phyloP scores from a whole-genome alignment of 2,113 vertebrate species.

The Apaloderma vittatum region DNA sequence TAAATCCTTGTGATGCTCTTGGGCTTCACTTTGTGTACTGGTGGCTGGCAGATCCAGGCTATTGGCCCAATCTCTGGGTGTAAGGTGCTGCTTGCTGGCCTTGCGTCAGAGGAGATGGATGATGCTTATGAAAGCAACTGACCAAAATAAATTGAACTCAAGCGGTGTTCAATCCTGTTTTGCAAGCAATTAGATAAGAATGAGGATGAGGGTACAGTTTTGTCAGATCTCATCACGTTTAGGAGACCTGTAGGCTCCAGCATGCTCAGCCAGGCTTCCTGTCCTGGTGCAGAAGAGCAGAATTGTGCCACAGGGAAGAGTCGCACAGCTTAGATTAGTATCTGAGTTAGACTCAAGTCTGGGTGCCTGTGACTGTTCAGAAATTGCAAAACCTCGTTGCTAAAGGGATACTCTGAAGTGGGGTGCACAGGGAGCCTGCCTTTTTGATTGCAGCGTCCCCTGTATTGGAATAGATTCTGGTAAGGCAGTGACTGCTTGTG shows the following conservation, averaged over 20 bases:
- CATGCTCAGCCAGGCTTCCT: background rate
- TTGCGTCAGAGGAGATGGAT: background rate
- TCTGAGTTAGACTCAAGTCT: background rate
- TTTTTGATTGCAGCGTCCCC: background rate
- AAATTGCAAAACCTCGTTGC: slow-evolving; percentile 45
- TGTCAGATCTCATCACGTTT: background rate
- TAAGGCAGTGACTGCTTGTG: background rate
- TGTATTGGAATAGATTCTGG: background rate
- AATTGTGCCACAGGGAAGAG: slow-evolving; percentile 46
- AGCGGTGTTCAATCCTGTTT: slow-evolving; percentile 35
- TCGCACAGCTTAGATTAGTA: background rate
- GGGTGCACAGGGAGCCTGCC: background rate
- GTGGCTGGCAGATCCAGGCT: background rate
- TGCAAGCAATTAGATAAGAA: slow-evolving; percentile 37
- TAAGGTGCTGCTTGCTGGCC: background rate
- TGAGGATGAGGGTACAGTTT: background rate
- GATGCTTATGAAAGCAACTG: background rate
- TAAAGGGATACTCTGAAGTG: background rate
- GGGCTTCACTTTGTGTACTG: background rate
- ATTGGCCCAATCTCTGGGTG: background rate
- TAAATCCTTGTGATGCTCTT: background rate
- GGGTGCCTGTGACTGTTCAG: background rate
- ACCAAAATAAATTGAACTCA: background rate
- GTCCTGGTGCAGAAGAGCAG: background rate
- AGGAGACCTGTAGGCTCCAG: slow-evolving; percentile 26